Percentiles rank a stretch among this genome's conserved stretches.
Conservation (phyloP, 2,113 vertebrate species). For the Hyperopisus bebe region DNA sequence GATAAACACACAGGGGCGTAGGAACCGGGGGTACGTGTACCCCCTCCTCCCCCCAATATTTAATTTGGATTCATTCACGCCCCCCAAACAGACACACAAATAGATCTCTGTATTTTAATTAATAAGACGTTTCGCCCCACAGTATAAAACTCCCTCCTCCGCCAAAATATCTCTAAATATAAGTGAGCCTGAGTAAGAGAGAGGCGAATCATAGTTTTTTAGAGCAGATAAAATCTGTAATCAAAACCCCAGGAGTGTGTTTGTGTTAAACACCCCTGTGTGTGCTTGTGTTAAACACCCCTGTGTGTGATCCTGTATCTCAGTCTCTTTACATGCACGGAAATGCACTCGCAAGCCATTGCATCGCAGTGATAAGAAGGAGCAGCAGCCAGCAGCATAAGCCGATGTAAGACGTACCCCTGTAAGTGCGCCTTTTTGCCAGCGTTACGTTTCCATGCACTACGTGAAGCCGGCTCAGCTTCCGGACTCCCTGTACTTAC, state of each 20-base stretch:
- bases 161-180: not conserved
- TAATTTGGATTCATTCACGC: not conserved
- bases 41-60: not conserved
- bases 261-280: not conserved
- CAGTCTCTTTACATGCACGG: not conserved
- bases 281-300: not conserved
- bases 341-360: not conserved
- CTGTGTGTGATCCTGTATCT: not conserved
- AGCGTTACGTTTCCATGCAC: not conserved
- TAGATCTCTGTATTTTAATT: not conserved
- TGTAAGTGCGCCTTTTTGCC: not conserved
- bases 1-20: not conserved
- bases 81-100: not conserved
- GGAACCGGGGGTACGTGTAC: not conserved
- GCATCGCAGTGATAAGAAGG: not conserved
- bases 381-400: not conserved
- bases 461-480: slow-evolving; percentile 16
- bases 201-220: not conserved
- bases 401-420: not conserved
- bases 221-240: not conserved
- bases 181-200: not conserved
- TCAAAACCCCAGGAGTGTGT: not conserved
- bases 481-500: slow-evolving; percentile 11
- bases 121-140: not conserved
- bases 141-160: not conserved